A percentile compares a stretch with the other conserved stretches of the same genome.
Conservation (phyloP, 2,888 invertebrate species). For the Amphipoea lucens region DNA sequence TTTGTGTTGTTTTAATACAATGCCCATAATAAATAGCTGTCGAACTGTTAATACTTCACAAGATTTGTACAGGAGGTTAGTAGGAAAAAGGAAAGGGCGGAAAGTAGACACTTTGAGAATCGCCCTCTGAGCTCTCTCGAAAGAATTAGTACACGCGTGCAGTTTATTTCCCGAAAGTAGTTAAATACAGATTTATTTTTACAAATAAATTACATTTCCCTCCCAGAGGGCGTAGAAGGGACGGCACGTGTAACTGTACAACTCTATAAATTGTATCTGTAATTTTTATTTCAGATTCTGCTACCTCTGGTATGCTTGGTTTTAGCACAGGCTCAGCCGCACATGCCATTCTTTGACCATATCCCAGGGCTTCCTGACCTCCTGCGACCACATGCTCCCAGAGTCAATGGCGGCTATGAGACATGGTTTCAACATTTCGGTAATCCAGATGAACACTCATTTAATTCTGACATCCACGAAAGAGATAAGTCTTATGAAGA, state of each 20-base stretch:
- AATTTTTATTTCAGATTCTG: constrained; percentile 55
- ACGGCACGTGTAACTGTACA: constrained; percentile 14
- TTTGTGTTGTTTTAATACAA: no score
- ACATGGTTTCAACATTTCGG: constrained; percentile 33
- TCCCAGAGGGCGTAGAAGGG: not conserved
- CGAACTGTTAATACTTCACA: no score
- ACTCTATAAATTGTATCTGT: not conserved
- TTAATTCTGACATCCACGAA: constrained; percentile 20
- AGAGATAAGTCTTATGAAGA: constrained; percentile 7
- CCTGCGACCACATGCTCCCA: not conserved
- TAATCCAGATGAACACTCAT: constrained; percentile 30
- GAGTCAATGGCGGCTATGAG: not conserved
- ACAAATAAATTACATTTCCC: constrained; percentile 5
- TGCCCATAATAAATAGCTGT: no score
- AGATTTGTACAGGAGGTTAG: no score
- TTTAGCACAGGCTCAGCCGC: constrained; percentile 28
- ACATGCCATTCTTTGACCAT: constrained; percentile 20
- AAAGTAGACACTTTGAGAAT: no score
- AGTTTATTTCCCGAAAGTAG: not conserved
- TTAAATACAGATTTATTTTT: constrained; percentile 14
- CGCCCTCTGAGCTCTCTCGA: no score
- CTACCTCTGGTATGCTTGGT: constrained; percentile 39
- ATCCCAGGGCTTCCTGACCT: constrained; percentile 2
- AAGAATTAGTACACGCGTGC: not conserved
- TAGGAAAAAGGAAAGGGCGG: no score